Evolutionary conservation across 1,140 invertebrate genomes (phyloP).

Genomic region (Stenopsyche tienmushanensis): DNA sequence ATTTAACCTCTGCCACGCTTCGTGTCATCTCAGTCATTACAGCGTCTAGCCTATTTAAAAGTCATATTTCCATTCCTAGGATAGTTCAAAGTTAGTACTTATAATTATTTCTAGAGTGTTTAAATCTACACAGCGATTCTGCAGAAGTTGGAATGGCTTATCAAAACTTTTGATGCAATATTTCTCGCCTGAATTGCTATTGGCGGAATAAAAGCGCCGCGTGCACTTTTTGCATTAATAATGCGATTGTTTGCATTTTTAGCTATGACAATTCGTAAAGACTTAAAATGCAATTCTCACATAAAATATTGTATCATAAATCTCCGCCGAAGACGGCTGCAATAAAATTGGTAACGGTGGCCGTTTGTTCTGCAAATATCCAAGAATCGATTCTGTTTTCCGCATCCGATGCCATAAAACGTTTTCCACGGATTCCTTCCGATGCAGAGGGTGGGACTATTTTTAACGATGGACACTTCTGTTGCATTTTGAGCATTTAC

Average conservation of each 20-base stretch:
- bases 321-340: not conserved
- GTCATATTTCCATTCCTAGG: too few species aligned
- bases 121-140: too few species aligned
- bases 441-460: not conserved
- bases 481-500: conserved; percentile 7
- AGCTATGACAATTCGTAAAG: not conserved
- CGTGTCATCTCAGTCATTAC: too few species aligned
- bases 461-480: not conserved
- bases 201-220: too few species aligned
- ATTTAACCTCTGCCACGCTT: too few species aligned
- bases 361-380: conserved; percentile 15
- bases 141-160: too few species aligned
- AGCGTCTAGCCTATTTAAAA: too few species aligned
- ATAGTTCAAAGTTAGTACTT: too few species aligned
- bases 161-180: too few species aligned
- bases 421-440: conserved; percentile 15
- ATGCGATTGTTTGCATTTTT: not conserved
- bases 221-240: too few species aligned
- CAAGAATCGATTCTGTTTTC: conserved; percentile 11
- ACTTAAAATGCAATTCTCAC: conserved; percentile 3
- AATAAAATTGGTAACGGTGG: conserved; percentile 7
- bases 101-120: too few species aligned
- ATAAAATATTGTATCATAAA: conserved; percentile 16
- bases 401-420: conserved; percentile 6
- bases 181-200: too few species aligned